A percentile compares a stretch with the other conserved stretches of the same genome.
phyloP scores from a whole-genome alignment of 2,113 vertebrate genomes.

The Chaenocephalus aceratus region DNA sequence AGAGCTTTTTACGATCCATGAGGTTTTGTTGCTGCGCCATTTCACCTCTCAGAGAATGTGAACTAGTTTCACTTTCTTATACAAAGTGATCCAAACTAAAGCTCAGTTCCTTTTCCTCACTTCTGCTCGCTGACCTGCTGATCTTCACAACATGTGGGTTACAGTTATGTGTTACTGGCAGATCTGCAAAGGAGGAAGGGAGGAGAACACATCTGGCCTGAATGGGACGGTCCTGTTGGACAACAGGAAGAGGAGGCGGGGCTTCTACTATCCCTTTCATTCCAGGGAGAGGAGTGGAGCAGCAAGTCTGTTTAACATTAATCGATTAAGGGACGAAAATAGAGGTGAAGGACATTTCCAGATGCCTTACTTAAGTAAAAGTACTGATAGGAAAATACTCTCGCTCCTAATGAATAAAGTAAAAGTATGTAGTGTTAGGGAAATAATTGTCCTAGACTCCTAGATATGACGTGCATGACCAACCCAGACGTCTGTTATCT shows the following conservation, averaged over 20 bases:
- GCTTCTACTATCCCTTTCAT: background rate
- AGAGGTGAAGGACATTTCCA: background rate
- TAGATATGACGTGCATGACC: too few species aligned
- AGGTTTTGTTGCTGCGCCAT: slow-evolving; percentile 17
- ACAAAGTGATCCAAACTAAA: background rate
- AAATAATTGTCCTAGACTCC: too few species aligned
- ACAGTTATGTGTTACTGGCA: background rate
- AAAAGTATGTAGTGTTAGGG: too few species aligned
- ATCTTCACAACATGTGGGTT: background rate
- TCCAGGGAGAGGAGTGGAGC: background rate
- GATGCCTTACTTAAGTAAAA: too few species aligned
- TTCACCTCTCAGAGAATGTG: background rate
- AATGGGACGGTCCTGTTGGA: slow-evolving; percentile 4
- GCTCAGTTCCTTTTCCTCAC: background rate
- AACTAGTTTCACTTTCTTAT: slow-evolving; percentile 26
- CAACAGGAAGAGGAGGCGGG: slow-evolving; percentile 5
- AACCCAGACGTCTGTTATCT: too few species aligned
- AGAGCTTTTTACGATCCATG: slow-evolving; percentile 22
- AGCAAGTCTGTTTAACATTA: background rate
- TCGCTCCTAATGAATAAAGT: too few species aligned
- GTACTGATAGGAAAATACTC: too few species aligned
- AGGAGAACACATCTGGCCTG: background rate
- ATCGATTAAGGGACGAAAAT: background rate
- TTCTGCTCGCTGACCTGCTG: background rate
- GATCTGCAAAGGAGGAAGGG: background rate